These are phyloP conservation scores for Leptoclinus maculatus DNA, from an alignment of 2,797 vertebrate species.

Conservation along the genomic window DNA sequence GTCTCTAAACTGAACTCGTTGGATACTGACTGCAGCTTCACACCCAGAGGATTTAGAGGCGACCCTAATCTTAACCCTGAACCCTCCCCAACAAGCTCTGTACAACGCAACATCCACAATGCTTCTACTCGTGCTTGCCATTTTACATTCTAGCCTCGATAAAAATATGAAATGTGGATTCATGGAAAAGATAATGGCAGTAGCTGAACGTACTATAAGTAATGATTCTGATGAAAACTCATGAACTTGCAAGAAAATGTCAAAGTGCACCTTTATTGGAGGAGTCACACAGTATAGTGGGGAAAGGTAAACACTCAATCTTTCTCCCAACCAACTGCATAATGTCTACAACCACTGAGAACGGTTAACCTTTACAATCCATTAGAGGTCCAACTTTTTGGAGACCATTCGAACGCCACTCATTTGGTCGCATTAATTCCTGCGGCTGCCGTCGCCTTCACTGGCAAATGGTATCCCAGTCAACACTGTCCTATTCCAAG, in stretches of 20 bases:
- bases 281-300: neutral
- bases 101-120: neutral
- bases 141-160: neutral
- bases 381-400: neutral
- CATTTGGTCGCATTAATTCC: neutral
- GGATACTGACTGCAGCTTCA: neutral
- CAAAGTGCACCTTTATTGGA: conserved; percentile 55
- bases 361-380: neutral
- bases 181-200: neutral
- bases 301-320: conserved; percentile 13
- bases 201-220: neutral
- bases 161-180: neutral
- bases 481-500: neutral
- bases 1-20: neutral
- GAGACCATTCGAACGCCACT: neutral
- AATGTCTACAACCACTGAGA: conserved; percentile 7
- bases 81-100: neutral
- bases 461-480: neutral
- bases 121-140: neutral
- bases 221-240: neutral
- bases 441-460: neutral
- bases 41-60: neutral
- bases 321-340: neutral
- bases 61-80: neutral
- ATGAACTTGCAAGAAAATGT: neutral